A percentile compares a stretch with the other conserved stretches of the same genome.
phyloP scores from a whole-genome alignment of 2,888 invertebrate species.

The Piscicola geometra region DNA sequence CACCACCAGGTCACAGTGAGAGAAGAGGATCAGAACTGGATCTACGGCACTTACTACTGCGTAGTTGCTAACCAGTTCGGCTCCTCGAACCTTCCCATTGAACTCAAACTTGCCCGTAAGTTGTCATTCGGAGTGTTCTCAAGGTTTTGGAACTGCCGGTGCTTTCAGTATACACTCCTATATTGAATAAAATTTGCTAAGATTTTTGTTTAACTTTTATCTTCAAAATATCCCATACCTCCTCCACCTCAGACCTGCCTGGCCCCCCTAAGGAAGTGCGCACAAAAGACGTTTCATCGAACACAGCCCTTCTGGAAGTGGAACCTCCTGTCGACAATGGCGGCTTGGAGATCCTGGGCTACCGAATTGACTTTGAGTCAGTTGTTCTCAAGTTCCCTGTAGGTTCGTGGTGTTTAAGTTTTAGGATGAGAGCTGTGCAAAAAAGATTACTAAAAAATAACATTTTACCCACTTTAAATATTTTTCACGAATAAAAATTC shows the following conservation, averaged over 20 bases:
- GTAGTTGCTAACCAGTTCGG: slow-evolving; percentile 40
- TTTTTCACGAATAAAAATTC: too few species aligned
- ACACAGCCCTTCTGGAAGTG: slow-evolving; percentile 39
- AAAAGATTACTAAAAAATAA: too few species aligned
- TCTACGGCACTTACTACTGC: slow-evolving; percentile 43
- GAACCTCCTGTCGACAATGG: slow-evolving; percentile 41
- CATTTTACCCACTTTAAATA: too few species aligned
- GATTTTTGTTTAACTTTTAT: too few species aligned
- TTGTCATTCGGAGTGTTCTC: too few species aligned
- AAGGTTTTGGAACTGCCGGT: too few species aligned
- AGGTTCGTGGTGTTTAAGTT: slow-evolving; percentile 19
- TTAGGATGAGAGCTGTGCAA: too few species aligned
- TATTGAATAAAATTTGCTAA: too few species aligned
- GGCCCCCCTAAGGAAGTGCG: slow-evolving; percentile 36
- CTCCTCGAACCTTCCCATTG: slow-evolving; percentile 25
- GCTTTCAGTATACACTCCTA: too few species aligned
- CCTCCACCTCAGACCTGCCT: slow-evolving; percentile 40
- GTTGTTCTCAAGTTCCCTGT: slow-evolving; percentile 26
- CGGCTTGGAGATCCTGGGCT: slow-evolving; percentile 39
- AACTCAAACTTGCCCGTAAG: slow-evolving; percentile 39
- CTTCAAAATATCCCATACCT: too few species aligned
- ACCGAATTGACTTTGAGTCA: slow-evolving; percentile 41
- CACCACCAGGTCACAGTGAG: slow-evolving; percentile 35
- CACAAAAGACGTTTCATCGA: slow-evolving; percentile 37
- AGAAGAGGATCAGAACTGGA: slow-evolving; percentile 43